phyloP scores from a whole-genome alignment of 2,113 vertebrate species.

The Xenopus laevis region DNA sequence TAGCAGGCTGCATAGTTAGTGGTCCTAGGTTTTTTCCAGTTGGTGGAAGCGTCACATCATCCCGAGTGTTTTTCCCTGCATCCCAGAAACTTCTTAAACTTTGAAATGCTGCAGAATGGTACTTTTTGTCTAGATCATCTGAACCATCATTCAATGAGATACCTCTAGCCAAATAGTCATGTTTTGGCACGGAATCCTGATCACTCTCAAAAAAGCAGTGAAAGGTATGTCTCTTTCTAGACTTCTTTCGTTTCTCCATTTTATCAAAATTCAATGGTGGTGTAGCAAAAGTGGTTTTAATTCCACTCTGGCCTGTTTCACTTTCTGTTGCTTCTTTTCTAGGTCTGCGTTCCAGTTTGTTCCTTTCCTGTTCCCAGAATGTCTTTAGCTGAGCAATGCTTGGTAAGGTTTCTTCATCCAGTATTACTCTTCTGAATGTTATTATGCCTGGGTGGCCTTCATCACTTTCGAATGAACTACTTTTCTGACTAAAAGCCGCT shows the following conservation, averaged over 20 bases:
- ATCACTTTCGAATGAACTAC: neutral
- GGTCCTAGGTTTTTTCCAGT: neutral
- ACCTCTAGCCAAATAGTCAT: constrained; percentile 59
- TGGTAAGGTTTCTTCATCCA: constrained; percentile 39
- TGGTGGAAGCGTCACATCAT: neutral
- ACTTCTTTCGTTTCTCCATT: constrained; percentile 59
- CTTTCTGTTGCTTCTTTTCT: constrained; percentile 44
- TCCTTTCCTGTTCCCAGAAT: constrained; percentile 33
- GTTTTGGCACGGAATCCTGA: constrained; percentile 36
- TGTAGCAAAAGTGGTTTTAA: constrained; percentile 35
- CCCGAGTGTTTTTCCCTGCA: constrained; percentile 55
- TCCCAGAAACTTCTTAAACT: constrained; percentile 84
- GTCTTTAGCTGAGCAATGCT: constrained; percentile 1
- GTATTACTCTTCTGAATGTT: constrained; percentile 45
- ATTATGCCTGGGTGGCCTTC: constrained; percentile 42
- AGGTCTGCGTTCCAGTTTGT: constrained; percentile 33
- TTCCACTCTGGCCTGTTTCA: constrained; percentile 16
- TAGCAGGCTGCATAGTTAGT: neutral
- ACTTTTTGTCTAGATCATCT: constrained; percentile 43
- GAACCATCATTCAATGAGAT: constrained; percentile 68
- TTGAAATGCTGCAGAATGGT: constrained; percentile 71
- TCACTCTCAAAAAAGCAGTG: constrained; percentile 49
- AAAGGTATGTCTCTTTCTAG: constrained; percentile 47
- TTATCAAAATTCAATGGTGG: constrained; percentile 40
- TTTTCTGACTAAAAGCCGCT: neutral